phyloP scores from a whole-genome alignment of 30 jellyfish, hydroid and myxozoan species.

The Nemopilema nomurai region DNA sequence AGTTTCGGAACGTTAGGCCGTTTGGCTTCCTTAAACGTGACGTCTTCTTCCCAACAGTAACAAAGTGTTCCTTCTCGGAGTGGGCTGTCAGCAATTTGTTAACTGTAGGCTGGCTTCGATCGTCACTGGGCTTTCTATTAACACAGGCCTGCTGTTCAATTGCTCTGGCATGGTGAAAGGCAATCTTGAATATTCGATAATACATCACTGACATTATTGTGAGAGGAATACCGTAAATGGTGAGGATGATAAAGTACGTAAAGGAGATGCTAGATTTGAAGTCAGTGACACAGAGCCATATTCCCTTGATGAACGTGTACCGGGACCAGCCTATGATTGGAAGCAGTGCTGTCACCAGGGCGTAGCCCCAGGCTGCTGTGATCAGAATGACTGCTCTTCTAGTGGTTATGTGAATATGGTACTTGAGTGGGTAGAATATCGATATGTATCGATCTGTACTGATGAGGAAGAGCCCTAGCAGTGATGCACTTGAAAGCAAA shows the following conservation, averaged over 20 bases:
- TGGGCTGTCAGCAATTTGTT: conserved; percentile 34
- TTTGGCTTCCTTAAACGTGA: neutral
- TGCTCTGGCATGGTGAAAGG: conserved; percentile 46
- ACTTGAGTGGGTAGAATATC: conserved; percentile 53
- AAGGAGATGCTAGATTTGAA: conserved; percentile 47
- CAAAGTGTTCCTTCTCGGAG: conserved; percentile 4
- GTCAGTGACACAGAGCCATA: conserved; percentile 67
- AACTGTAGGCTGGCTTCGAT: neutral
- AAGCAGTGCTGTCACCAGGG: conserved; percentile 20
- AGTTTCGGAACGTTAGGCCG: neutral
- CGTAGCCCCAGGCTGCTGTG: conserved; percentile 56
- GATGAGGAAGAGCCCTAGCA: conserved; percentile 44
- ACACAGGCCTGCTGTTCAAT: conserved; percentile 37
- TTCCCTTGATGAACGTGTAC: conserved; percentile 38
- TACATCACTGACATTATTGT: conserved; percentile 51
- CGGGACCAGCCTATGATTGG: conserved; percentile 70
- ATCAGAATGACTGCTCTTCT: conserved; percentile 45
- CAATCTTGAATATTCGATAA: conserved; percentile 54
- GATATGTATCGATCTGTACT: conserved; percentile 74
- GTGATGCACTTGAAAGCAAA: conserved; percentile 57
- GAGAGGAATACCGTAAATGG: conserved; percentile 52
- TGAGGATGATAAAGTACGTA: conserved; percentile 52
- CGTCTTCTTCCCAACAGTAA: neutral
- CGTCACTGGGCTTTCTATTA: neutral
- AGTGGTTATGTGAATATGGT: conserved; percentile 56